Conservation (phyloP, 2,888 invertebrate genomes). For the Nebria brevicollis region DNA sequence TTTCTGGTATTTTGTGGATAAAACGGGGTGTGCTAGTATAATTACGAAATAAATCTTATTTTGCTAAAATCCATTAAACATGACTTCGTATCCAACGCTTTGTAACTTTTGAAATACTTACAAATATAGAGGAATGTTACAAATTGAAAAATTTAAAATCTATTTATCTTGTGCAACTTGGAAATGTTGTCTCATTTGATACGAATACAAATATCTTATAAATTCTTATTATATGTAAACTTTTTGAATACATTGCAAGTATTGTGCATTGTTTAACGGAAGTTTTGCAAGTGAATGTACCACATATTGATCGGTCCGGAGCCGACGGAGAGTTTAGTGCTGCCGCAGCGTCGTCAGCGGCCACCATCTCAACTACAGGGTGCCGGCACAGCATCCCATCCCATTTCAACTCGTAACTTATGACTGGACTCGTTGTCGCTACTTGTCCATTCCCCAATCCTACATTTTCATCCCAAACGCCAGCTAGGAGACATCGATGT, state of each 20-base stretch:
- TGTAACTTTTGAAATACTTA: too few species aligned
- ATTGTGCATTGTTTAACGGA: slow-evolving; percentile 49
- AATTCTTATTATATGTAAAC: too few species aligned
- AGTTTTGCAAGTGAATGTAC: slow-evolving; percentile 50
- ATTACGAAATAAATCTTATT: too few species aligned
- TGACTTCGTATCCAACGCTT: too few species aligned
- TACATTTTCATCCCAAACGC: slow-evolving; percentile 31
- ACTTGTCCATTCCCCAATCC: background rate
- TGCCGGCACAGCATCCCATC: slow-evolving; percentile 52
- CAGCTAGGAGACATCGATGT: slow-evolving; percentile 13
- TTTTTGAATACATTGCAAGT: background rate
- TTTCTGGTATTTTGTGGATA: too few species aligned
- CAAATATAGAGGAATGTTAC: too few species aligned
- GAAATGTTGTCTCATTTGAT: too few species aligned
- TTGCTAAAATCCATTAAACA: too few species aligned
- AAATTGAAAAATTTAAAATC: too few species aligned
- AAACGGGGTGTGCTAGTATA: too few species aligned
- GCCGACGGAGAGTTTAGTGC: slow-evolving; percentile 48
- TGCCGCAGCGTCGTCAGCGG: slow-evolving; percentile 53
- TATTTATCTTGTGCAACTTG: too few species aligned
- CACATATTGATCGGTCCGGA: slow-evolving; percentile 52
- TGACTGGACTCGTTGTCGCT: slow-evolving; percentile 20
- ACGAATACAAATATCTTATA: too few species aligned
- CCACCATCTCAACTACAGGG: slow-evolving; percentile 48
- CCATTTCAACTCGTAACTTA: slow-evolving; percentile 33